Evolutionary conservation across 2,113 vertebrate species (phyloP).

Genomic region (Rhinopomastus cyanomelas): DNA sequence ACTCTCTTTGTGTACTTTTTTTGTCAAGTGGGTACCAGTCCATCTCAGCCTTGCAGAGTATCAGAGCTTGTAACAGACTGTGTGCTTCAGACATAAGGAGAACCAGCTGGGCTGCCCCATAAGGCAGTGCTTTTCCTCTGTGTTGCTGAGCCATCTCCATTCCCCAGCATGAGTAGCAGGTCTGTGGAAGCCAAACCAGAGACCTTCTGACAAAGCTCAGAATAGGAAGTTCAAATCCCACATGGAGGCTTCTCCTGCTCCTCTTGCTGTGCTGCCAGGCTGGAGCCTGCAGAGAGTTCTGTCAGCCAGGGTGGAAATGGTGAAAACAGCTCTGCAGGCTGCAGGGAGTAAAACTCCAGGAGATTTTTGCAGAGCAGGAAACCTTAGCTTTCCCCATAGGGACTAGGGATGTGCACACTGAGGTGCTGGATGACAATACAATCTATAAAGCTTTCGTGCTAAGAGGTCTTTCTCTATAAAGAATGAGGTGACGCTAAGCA

Average conservation of each 20-base stretch:
- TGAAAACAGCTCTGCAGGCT: background rate
- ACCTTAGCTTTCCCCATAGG: background rate
- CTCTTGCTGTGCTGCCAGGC: background rate
- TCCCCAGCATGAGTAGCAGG: background rate
- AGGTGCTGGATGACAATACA: background rate
- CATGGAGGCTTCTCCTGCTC: background rate
- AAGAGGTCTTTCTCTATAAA: slow-evolving; percentile 30
- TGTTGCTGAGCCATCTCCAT: background rate
- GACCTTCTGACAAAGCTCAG: background rate
- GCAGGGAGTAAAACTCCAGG: background rate
- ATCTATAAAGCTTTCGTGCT: slow-evolving; percentile 36
- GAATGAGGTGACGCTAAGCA: slow-evolving; percentile 25
- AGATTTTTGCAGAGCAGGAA: background rate
- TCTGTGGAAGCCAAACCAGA: background rate
- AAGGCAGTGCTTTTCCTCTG: background rate
- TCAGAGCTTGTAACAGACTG: slow-evolving; percentile 2
- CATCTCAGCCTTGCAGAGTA: background rate
- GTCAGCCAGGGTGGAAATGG: background rate
- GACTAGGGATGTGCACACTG: background rate
- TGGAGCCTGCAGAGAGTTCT: background rate
- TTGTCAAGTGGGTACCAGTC: background rate
- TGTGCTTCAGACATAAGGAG: background rate
- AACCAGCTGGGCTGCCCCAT: slow-evolving; percentile 29
- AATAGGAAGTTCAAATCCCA: background rate
- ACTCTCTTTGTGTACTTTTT: background rate